phyloP scores from a whole-genome alignment of 1,140 invertebrate genomes.

The Drosophila sproati region DNA sequence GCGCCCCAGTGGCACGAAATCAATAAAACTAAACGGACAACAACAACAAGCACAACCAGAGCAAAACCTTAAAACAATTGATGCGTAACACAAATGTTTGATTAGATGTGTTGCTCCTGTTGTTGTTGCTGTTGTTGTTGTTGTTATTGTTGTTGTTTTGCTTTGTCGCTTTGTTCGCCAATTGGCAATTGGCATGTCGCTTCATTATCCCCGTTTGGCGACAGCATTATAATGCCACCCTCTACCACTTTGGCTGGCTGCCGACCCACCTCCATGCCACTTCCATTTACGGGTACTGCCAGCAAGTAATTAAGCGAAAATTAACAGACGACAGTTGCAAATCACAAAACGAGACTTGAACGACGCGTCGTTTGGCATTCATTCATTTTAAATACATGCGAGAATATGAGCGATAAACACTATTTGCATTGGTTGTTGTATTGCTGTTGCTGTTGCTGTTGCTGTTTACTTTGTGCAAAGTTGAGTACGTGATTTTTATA shows the following conservation, averaged over 20 bases:
- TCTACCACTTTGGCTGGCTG: neutral
- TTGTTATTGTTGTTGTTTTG: constrained; percentile 3
- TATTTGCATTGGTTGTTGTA: constrained; percentile 47
- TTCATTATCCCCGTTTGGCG: constrained; percentile 46
- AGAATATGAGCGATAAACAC: constrained; percentile 31
- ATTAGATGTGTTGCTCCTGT: constrained; percentile 50
- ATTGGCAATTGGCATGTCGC: constrained; percentile 63
- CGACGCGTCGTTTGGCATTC: constrained; percentile 34
- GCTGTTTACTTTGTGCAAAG: constrained; percentile 34
- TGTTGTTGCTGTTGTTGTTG: constrained; percentile 23
- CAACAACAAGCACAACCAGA: constrained; percentile 18
- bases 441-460: constrained; percentile 11
- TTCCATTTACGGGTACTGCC: constrained; percentile 51
- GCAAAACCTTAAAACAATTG: constrained; percentile 47
- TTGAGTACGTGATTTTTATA: constrained; percentile 77
- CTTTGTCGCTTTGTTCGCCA: constrained; percentile 47
- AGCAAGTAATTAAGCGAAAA: constrained; percentile 76
- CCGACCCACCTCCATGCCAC: neutral
- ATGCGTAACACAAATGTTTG: constrained; percentile 64
- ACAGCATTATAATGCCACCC: constrained; percentile 61
- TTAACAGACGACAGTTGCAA: constrained; percentile 71
- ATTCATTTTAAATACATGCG: constrained; percentile 18
- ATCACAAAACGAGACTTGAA: constrained; percentile 52
- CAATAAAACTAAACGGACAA: constrained; percentile 73
- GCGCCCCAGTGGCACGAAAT: constrained; percentile 73